phyloP scores from a whole-genome alignment of 2,797 vertebrate species.

The Amblyraja radiata region DNA sequence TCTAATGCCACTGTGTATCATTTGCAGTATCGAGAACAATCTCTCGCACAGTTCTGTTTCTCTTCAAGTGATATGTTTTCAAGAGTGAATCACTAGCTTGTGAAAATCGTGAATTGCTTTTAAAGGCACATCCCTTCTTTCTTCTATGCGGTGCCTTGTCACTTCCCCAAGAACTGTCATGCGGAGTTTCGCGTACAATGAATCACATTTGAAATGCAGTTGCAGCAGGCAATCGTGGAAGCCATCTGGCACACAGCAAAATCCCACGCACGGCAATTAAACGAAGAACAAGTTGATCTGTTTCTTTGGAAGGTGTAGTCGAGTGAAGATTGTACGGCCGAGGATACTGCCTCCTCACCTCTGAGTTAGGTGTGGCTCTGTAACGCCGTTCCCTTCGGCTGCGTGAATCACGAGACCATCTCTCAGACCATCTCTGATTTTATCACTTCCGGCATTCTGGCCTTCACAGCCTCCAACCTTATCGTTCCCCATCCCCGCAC shows the following conservation, averaged over 20 bases:
- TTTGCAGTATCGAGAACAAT: background rate
- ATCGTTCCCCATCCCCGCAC: too few species aligned
- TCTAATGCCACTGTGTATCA: slow-evolving; percentile 16
- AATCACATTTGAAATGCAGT: background rate
- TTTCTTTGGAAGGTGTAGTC: background rate
- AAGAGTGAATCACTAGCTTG: background rate
- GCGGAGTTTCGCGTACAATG: background rate
- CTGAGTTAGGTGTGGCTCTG: too few species aligned
- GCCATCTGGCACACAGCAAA: background rate
- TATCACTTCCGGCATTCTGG: too few species aligned
- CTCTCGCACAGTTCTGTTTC: slow-evolving; percentile 8
- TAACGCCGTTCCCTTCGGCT: too few species aligned
- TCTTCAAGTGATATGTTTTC: background rate
- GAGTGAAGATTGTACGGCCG: background rate
- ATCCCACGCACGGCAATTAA: background rate
- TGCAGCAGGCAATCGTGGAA: background rate
- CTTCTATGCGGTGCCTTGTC: background rate
- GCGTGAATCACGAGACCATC: too few species aligned
- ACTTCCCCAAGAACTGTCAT: background rate
- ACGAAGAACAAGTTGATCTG: background rate
- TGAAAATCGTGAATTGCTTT: background rate
- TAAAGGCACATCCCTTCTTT: background rate
- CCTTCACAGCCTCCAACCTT: too few species aligned
- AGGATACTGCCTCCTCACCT: background rate
- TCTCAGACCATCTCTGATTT: too few species aligned